Evolutionary conservation across 2,113 vertebrate genomes (phyloP).

Genomic region (Caretta caretta): DNA sequence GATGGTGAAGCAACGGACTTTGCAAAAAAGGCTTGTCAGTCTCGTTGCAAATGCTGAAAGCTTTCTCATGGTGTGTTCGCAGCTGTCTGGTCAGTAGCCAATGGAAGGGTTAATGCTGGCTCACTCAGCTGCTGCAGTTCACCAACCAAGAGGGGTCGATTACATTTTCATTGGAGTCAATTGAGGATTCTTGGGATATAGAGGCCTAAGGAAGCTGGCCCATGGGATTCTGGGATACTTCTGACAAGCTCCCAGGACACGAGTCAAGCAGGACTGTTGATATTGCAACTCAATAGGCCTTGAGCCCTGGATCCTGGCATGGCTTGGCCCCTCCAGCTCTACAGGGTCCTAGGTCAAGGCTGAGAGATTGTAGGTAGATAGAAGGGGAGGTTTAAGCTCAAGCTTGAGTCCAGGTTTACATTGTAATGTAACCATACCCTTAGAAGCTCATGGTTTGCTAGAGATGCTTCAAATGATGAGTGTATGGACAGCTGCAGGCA

Average conservation of each 20-base stretch:
- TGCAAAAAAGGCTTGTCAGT: background rate
- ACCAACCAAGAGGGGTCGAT: too few relatives aligned
- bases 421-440: background rate
- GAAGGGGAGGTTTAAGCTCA: background rate
- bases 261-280: background rate
- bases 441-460: background rate
- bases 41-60: background rate
- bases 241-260: background rate
- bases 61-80: background rate
- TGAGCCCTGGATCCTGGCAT: too few relatives aligned
- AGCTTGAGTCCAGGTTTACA: background rate
- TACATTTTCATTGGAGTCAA: background rate
- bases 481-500: background rate
- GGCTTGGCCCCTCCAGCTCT: too few relatives aligned
- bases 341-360: background rate
- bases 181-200: background rate
- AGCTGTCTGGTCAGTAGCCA: background rate
- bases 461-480: background rate
- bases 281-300: background rate
- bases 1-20: background rate
- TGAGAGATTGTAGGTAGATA: background rate
- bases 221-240: background rate
- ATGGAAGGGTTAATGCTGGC: background rate
- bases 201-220: background rate
- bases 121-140: too few relatives aligned